Base-by-base conservation (phyloP, 2,797 vertebrate species). In the Hydrolagus colliei region DNA sequence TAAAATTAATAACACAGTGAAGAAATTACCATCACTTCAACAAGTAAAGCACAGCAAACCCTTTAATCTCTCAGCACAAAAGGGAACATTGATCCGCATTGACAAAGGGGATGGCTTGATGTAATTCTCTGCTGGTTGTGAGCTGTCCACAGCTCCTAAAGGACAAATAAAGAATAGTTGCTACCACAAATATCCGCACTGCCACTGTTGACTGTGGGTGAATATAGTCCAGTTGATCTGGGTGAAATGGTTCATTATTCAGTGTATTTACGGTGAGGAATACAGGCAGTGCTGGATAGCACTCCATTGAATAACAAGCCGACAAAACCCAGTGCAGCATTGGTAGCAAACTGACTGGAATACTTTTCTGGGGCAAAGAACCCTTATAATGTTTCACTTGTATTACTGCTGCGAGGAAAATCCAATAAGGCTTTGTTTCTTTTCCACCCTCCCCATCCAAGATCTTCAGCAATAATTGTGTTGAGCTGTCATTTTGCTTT, bases 161-260 rank as follows among this genome's bases (percentile, higher is more conserved):
- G 86, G 86, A 87, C 74, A 86, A 87, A 87, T 89, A 90, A 89
- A 89, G 88, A 88, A 88, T 89, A 87, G 72, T 88, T 86, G 85
- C 84, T 89, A 87, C 87, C 88, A 72, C 27, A 86, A 87, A 87
- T 86, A 87, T 89, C 88, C 85, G 85, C 86, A 89, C 88, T 85
- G 87, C 89, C 87, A 89, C 85, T 90, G 88, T 87, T 78, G 88
- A 88, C 87, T 86, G 85, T 89, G 84, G 86, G 86, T 88, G 91
- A 88, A 90, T 86, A 68, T 86, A 91, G 85, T 90, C 87, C 89
- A 90, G 90, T 88, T 89, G 90, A 88, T 87, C 86, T 87, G 87
- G 41, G 86, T 88, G 88, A 90, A 88, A 89, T 88, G 86, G 87
- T 76, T 89, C 88, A 89, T 91, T 91, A 90, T 90, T 89, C 85